A percentile compares a stretch with the other conserved stretches of the same genome.
These are phyloP conservation scores for Tachina grossa DNA, from an alignment of 2,888 invertebrate genomes.

Conservation along the genomic window DNA sequence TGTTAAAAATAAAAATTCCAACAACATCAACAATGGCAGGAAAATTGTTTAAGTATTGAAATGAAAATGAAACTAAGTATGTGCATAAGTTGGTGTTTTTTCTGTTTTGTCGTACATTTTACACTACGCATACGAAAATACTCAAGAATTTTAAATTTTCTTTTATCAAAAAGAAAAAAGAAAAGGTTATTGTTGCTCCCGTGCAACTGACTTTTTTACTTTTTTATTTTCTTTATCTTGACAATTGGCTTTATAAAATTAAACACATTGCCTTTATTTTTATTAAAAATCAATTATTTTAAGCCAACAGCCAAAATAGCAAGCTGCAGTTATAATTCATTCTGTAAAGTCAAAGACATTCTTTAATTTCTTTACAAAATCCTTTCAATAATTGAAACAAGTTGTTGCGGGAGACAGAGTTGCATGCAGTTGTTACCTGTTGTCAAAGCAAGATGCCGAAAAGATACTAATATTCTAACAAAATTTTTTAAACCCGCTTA, in stretches of 20 bases:
- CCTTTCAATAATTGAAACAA: background rate
- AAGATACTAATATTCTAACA: background rate
- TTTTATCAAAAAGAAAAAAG: background rate
- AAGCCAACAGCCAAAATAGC: slow-evolving; percentile 20
- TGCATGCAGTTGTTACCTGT: slow-evolving; percentile 16
- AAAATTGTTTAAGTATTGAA: slow-evolving; percentile 51
- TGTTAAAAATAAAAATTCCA: slow-evolving; percentile 61
- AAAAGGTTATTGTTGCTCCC: slow-evolving; percentile 37
- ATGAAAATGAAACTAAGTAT: slow-evolving; percentile 50
- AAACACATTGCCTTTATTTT: slow-evolving; percentile 75
- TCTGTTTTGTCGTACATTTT: slow-evolving; percentile 60
- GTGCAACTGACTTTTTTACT: slow-evolving; percentile 69
- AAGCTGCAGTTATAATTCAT: slow-evolving; percentile 47
- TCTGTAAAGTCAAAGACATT: background rate
- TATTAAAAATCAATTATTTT: slow-evolving; percentile 64
- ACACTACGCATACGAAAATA: slow-evolving; percentile 40
- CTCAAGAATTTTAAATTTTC: slow-evolving; percentile 71
- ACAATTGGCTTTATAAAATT: slow-evolving; percentile 73
- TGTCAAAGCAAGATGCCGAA: background rate
- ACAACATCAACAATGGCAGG: slow-evolving; percentile 33
- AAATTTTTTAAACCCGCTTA: slow-evolving; percentile 17
- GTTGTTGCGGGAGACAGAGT: background rate
- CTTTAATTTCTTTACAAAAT: background rate
- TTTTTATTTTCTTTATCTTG: slow-evolving; percentile 53
- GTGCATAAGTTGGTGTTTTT: slow-evolving; percentile 64